Evolutionary conservation across 53 echinoderm and acorn worm species (phyloP), one percentile per base, ranked within the genome.

Genomic region (Patiria pectinifera): DNA sequence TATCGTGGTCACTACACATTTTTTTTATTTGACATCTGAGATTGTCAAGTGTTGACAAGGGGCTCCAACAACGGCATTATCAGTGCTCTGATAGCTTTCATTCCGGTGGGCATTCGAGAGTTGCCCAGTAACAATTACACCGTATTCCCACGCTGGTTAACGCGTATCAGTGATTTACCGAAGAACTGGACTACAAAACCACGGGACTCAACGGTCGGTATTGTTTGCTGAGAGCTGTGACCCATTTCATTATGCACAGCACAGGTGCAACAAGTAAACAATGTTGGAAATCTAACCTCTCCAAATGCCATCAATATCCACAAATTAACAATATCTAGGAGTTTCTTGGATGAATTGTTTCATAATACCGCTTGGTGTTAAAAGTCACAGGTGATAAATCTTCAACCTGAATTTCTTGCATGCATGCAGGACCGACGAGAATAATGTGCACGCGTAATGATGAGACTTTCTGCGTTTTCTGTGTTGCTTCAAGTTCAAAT

Each of bases 41-140:
- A 85, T 69, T 44, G 69, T 60, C 19, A 63, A 85, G 22, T 77
- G 88, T 88, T 60, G 77, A 88, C 88, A 88, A 88, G 78, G 43
- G 44, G 78, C 22, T 60, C 44, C 14, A 88, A 78, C 88, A 78
- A 49, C 78, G 58, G 44, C 59, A 26, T 21, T 59, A 78, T 49
- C 69, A 49, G 60, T n/a, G 18, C 8, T 13, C 76, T 74, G 87
- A 76, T 58, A 87, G 76, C 75, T 75, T 76, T 74, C 71, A 71
- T 3, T 23, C n/a, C 2, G 77, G 71, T n/a, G 15, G 88, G 22
- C 77, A 60, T 43, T 62, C 43, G 19, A 59, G 45, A 26, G 62
- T 88, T 78, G 62, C 88, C 88, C 2, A 60, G 88, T 78, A 45
- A 88, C 88, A 77, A 45, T 85, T 63, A 85, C 2, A 35, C 84